Base-by-base conservation (phyloP, 2,113 vertebrate species). In the Pelusios castaneus region DNA sequence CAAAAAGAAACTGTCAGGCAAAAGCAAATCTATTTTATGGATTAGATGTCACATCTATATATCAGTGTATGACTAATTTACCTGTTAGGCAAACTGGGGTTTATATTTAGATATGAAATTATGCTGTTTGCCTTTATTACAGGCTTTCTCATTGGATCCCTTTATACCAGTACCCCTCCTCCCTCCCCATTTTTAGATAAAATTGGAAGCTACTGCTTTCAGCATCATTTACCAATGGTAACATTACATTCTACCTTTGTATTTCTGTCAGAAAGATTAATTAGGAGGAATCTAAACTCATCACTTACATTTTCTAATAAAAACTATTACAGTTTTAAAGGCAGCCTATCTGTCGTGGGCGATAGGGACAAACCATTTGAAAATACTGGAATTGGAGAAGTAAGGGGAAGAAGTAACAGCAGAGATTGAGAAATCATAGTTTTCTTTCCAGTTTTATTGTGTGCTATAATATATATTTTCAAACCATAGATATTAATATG, bases 141-240 rank as follows among this genome's bases (percentile, higher is more conserved):
- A 76, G 2, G 13, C 73, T 45, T 84, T 85, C 31, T 90, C 87
- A 25, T 19, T 91, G 43, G 85, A 79, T 91, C 17, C 83, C 49
- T 94, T 84, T n/a, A n/a, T n/a, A n/a, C n/a, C n/a, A 70, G 92
- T 34, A 38, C 34, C 60, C 47, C 7, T 8, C 16, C 90, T 16
- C 16, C 2, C 29, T 0, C 51, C 78, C n/a, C 85, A 45, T 87
- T 89, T 84, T 86, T 43, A 19, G 3, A 45, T 83, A 16, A 92
- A 87, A 87, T 77, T 89, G 88, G 56, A 95, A 92, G 22, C 34
- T 60, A 19, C 87, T 93, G 52, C 77, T 90, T 96, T 93, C 89
- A 91, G 52, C 19, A 93, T 56, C 27, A 45, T 91, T 96, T 85
- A 85, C 45, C 85, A 89, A 54, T 54, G 77, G 49, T 80, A 38